Conservation (phyloP, 2,113 vertebrate genomes). For the Alaudala cheleensis region DNA sequence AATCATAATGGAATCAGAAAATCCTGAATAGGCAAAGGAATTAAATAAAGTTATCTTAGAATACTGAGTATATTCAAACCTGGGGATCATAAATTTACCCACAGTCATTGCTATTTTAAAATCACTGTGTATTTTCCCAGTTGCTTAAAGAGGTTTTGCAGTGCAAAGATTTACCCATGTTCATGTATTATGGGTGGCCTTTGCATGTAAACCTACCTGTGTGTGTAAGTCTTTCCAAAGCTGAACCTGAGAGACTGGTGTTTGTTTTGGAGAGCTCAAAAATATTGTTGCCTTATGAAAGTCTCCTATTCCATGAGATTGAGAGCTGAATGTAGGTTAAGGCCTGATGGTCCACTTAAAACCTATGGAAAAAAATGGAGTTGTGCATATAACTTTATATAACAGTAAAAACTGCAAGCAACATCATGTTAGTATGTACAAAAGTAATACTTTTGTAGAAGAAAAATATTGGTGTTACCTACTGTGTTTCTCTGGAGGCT, state of each 20-base stretch:
- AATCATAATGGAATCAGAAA: neutral
- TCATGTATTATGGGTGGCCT: neutral
- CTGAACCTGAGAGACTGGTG: neutral
- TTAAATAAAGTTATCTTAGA: neutral
- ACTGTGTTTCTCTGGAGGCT: neutral
- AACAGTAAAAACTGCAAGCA: neutral
- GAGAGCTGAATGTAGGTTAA: neutral
- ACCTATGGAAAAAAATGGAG: neutral
- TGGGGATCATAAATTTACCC: neutral
- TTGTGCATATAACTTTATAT: neutral
- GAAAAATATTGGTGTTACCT: neutral
- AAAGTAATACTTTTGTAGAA: neutral
- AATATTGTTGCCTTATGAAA: neutral
- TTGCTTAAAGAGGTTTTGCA: neutral
- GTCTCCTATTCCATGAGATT: neutral
- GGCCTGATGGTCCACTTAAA: neutral
- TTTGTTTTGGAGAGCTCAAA: neutral
- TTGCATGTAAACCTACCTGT: neutral
- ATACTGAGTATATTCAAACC: neutral
- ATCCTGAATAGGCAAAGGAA: neutral
- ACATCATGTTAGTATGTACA: neutral
- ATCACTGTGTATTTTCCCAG: neutral
- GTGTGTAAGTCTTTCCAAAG: neutral
- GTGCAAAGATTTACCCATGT: neutral
- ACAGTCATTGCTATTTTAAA: neutral